phyloP scores from a whole-genome alignment of 2,797 vertebrate genomes.

The Sebastes nivosus region DNA sequence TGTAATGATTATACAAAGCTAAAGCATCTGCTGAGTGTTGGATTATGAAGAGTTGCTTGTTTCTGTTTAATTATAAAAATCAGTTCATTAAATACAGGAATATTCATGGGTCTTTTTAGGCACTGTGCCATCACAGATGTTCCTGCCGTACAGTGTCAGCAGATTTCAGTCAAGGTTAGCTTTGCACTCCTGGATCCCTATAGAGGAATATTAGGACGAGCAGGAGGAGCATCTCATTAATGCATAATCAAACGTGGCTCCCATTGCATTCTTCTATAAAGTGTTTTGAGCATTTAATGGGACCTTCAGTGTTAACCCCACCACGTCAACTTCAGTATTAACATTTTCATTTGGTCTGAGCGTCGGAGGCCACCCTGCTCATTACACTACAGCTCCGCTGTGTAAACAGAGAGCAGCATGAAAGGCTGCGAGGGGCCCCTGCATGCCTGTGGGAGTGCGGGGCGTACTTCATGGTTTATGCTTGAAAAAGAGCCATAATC shows the following conservation, averaged over 20 bases:
- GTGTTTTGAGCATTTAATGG: conserved; percentile 14
- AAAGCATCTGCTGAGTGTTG: not conserved
- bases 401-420: conserved; percentile 74
- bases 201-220: not conserved
- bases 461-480: conserved; percentile 73
- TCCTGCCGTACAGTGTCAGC: conserved; percentile 10
- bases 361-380: conserved; percentile 46
- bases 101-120: not conserved
- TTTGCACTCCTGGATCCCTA: not conserved
- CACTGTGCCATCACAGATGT: conserved; percentile 9
- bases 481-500: conserved; percentile 74
- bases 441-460: conserved; percentile 73
- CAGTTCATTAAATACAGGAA: not conserved
- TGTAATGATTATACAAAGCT: not conserved
- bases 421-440: conserved; percentile 68
- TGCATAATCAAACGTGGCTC: not conserved
- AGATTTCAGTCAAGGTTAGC: conserved; percentile 17
- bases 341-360: conserved; percentile 55
- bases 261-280: not conserved
- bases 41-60: not conserved
- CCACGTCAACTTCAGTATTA: conserved; percentile 22
- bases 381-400: conserved; percentile 52
- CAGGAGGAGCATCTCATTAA: not conserved
- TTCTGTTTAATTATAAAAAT: not conserved
- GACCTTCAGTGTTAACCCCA: conserved; percentile 10